Evolutionary conservation across 2,888 invertebrate species (phyloP), one percentile per base, ranked within the genome.

Genomic region (Seira sanloemensis): DNA sequence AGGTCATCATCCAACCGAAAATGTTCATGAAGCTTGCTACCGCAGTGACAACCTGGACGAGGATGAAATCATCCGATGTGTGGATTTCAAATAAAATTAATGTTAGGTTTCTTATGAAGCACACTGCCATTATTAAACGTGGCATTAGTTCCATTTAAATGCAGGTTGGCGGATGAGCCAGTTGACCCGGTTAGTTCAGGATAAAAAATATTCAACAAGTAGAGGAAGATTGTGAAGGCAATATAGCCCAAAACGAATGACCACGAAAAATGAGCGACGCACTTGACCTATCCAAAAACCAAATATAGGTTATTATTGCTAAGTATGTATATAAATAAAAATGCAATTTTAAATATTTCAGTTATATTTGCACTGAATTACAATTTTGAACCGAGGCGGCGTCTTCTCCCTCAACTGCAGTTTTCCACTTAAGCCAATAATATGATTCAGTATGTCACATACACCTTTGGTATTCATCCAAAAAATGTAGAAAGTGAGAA

Each of bases 1-100:
- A 82, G 19, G 46, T 50, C 58, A 82, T 65, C 82, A 82, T 82
- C 82, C 82, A 82, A 12, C 16, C 37, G 4, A 66, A 71, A 16
- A 82, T 77, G 18, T 67, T 82, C 5, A 72, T 54, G 9, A 82
- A 62, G 12, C 65, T 77, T 23, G 71, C 27, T 9, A 77, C 18
- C 0, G 73, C 26, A 16, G 50, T 50, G 18, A 77, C 23, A 1
- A 72, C n/a, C 21, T 82, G 69, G 12, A 72, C 0, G 7, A 77
- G 0, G 5, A 73, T 54, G 2, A 46, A 65, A n/a, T 77, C 72
- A 16, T 72, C 19, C 1, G 65, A 19, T 1, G 12, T 9, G 27
- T 82, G 82, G 21, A 77, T 67, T 18, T 71, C 73, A 0, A 65
- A 72, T 16, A 77, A 73, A 58, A n/a, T 26, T 46, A 23, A 26